These are phyloP conservation scores for Camptogramma bilineatum DNA, from an alignment of 2,888 invertebrate species.

Conservation along the genomic window DNA sequence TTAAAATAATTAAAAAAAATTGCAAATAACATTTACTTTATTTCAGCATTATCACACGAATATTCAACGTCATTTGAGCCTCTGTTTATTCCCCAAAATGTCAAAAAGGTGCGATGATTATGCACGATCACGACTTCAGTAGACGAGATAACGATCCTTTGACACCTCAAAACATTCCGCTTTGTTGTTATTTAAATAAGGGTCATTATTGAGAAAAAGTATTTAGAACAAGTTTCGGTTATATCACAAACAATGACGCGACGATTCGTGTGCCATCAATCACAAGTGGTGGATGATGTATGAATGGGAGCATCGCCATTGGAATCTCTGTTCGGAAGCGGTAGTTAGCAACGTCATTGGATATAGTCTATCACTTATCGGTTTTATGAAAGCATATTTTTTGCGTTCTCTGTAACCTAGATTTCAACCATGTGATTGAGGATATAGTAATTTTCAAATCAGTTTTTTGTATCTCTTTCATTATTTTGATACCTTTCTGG, in stretches of 20 bases:
- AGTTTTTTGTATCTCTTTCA: too few relatives aligned
- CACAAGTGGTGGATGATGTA: slow-evolving; percentile 58
- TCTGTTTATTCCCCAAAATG: slow-evolving; percentile 32
- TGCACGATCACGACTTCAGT: slow-evolving; percentile 45
- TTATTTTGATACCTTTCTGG: too few relatives aligned
- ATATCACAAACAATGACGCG: slow-evolving; percentile 58
- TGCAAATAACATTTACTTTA: slow-evolving; percentile 5
- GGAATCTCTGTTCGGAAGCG: slow-evolving; percentile 48
- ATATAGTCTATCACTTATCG: slow-evolving; percentile 29
- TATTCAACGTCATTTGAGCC: slow-evolving; percentile 24
- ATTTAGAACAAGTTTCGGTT: slow-evolving; percentile 31
- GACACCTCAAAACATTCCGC: slow-evolving; percentile 14
- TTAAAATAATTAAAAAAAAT: not conserved
- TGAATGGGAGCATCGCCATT: slow-evolving; percentile 47
- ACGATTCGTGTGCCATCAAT: slow-evolving; percentile 56
- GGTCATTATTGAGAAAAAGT: slow-evolving; percentile 16
- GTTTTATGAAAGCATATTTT: slow-evolving; percentile 16
- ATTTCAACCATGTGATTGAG: not conserved
- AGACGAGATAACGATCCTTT: slow-evolving; percentile 36
- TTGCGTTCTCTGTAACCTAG: not conserved
- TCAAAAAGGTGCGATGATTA: slow-evolving; percentile 39
- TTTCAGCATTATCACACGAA: slow-evolving; percentile 22
- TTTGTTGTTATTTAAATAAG: slow-evolving; percentile 18
- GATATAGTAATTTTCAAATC: too few relatives aligned
- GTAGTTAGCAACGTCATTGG: slow-evolving; percentile 35